Conservation (phyloP, 2,797 vertebrate species). For the Philypnodon macrostomus region DNA sequence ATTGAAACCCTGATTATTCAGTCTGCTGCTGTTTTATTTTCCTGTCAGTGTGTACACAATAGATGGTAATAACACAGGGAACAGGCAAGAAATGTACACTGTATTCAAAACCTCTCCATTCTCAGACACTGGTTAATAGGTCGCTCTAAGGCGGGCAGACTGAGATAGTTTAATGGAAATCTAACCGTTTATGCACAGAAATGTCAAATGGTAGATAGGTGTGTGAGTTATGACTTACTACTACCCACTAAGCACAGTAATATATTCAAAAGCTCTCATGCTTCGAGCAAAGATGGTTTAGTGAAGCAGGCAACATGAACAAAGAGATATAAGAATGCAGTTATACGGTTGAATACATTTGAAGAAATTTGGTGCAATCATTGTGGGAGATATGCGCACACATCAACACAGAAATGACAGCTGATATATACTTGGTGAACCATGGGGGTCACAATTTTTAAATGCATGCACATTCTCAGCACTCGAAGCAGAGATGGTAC, state of each 20-base stretch:
- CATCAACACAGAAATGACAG: too few species aligned
- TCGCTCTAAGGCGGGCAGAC: background rate
- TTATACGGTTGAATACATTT: background rate
- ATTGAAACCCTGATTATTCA: too few species aligned
- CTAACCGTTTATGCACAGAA: background rate
- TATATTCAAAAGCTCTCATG: constrained; percentile 40
- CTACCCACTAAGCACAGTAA: constrained; percentile 52
- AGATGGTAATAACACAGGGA: too few species aligned
- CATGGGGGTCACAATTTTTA: background rate
- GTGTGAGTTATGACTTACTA: constrained; percentile 47
- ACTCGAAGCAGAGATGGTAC: too few species aligned
- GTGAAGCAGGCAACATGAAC: constrained; percentile 23
- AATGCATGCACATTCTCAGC: background rate
- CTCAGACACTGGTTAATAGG: background rate
- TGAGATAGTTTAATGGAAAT: background rate
- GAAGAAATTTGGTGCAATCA: background rate
- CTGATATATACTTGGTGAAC: background rate
- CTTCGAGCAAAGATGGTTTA: constrained; percentile 39
- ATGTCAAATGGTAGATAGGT: constrained; percentile 40
- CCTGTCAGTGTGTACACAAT: too few species aligned
- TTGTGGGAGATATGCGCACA: background rate
- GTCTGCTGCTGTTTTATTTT: too few species aligned
- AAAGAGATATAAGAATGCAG: constrained; percentile 22
- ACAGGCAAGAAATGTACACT: too few species aligned
- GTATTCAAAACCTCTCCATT: background rate